phyloP scores from a whole-genome alignment of 2,797 vertebrate genomes.

The Phrynocephalus guinanensis region DNA sequence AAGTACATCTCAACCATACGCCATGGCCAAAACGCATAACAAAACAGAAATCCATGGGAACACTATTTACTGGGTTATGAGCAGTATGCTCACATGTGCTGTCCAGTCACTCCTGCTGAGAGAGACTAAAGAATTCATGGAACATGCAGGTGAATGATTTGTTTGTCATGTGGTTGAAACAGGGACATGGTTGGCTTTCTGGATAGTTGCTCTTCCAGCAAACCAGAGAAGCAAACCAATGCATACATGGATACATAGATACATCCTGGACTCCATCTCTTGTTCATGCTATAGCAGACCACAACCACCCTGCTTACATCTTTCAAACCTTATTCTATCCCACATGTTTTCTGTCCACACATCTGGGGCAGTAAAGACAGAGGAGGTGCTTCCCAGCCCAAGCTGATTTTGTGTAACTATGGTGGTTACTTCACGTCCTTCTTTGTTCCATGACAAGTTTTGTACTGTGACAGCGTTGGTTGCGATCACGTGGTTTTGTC shows the following conservation, averaged over 20 bases:
- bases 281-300: background rate
- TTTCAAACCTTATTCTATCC: background rate
- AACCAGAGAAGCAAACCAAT: background rate
- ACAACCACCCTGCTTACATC: background rate
- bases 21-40: background rate
- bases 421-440: too few species aligned
- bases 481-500: too few species aligned
- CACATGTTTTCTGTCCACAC: background rate
- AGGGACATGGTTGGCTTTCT: too few species aligned
- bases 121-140: too few species aligned
- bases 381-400: background rate
- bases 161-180: too few species aligned
- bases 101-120: too few species aligned
- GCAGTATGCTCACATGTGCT: too few species aligned
- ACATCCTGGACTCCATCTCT: background rate
- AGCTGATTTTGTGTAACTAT: background rate
- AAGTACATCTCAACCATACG: background rate
- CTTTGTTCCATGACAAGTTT: too few species aligned
- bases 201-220: too few species aligned
- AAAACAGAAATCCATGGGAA: background rate
- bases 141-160: too few species aligned
- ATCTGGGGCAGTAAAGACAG: background rate
- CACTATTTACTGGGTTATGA: background rate
- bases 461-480: too few species aligned
- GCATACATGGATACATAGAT: too few species aligned